Conservation (phyloP, 2,888 invertebrate genomes). For the Idaea straminata region DNA sequence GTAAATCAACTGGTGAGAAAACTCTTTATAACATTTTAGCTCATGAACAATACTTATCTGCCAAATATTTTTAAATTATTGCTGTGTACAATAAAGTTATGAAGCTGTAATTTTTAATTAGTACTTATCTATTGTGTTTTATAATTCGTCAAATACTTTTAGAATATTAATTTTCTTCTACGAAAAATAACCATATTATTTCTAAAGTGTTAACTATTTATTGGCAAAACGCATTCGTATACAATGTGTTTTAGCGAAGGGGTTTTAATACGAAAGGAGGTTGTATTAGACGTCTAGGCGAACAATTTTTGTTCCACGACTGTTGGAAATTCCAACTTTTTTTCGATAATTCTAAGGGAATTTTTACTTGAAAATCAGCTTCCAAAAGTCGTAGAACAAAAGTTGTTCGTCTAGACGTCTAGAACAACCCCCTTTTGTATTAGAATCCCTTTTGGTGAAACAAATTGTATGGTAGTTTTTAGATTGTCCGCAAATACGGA, state of each 20-base stretch:
- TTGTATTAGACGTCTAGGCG: too few species aligned
- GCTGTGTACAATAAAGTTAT: neutral
- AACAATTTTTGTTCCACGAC: too few species aligned
- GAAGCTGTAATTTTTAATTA: neutral
- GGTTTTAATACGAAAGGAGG: too few species aligned
- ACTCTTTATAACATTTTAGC: neutral
- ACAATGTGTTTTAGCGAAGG: too few species aligned
- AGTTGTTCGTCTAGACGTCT: too few species aligned
- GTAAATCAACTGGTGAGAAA: constrained; percentile 2
- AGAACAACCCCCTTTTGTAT: too few species aligned
- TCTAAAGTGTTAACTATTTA: neutral
- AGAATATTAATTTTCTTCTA: neutral
- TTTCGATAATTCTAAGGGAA: too few species aligned
- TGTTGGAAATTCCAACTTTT: too few species aligned
- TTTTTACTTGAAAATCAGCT: too few species aligned
- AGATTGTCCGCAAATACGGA: neutral
- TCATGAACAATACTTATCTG: neutral
- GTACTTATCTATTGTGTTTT: neutral
- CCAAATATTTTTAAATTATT: neutral
- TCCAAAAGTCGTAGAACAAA: too few species aligned
- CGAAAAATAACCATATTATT: neutral
- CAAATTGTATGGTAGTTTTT: too few species aligned
- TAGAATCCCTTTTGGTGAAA: too few species aligned
- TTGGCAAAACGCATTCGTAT: neutral
- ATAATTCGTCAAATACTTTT: neutral